phyloP scores from a whole-genome alignment of 92 coral and sea anemone species.

The Palythoa caribaeorum region DNA sequence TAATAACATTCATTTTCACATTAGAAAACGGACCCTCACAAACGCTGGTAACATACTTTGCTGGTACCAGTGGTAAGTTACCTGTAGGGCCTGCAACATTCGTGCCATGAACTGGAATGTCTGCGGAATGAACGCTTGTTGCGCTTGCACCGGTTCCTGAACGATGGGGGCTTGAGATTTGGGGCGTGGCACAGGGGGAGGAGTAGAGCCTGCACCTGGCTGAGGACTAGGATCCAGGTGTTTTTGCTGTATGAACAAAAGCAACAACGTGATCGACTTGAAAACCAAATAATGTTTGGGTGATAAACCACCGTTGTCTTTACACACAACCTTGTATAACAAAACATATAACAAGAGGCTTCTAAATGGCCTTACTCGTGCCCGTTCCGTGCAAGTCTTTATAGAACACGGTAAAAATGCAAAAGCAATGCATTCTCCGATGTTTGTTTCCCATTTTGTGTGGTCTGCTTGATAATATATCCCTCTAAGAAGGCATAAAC shows the following conservation, averaged over 20 bases:
- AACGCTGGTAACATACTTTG: too few species aligned
- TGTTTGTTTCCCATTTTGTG: too few species aligned
- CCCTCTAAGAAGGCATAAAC: too few species aligned
- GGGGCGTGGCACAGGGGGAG: conserved; percentile 67
- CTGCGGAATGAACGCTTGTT: conserved; percentile 64
- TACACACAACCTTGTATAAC: too few species aligned
- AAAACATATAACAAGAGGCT: too few species aligned
- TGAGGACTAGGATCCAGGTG: conserved; percentile 79
- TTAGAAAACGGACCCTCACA: too few species aligned
- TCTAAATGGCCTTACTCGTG: too few species aligned
- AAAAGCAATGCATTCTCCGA: too few species aligned
- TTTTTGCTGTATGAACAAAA: conserved; percentile 78
- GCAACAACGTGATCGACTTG: neutral
- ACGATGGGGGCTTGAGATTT: conserved; percentile 64
- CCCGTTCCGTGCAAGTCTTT: too few species aligned
- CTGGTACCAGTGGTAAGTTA: conserved; percentile 16
- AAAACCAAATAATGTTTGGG: neutral
- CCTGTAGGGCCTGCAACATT: conserved; percentile 88
- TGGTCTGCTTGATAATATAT: too few species aligned
- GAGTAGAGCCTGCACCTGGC: conserved; percentile 46
- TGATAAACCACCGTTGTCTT: neutral
- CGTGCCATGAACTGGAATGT: conserved; percentile 89
- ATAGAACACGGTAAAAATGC: too few species aligned
- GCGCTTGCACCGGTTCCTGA: conserved; percentile 62
- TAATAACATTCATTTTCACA: too few species aligned